Percentiles rank a stretch among this genome's conserved stretches.
Evolutionary conservation across 92 coral and sea anemone genomes (phyloP).

Genomic region (Anthopleura xanthogrammica): DNA sequence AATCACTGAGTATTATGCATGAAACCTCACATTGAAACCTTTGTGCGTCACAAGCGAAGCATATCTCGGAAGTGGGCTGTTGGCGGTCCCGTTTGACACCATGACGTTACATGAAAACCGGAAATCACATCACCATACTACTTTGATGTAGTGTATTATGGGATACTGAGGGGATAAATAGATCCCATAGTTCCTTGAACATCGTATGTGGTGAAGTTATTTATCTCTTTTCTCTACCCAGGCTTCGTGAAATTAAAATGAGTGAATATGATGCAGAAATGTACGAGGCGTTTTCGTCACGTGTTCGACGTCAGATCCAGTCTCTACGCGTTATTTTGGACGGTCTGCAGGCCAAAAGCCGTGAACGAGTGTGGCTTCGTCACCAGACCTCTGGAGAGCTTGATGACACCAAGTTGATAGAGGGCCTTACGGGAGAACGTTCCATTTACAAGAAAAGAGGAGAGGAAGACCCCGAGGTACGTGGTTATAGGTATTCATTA

Average conservation of each 20-base stretch:
- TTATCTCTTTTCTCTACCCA: slow-evolving; percentile 7
- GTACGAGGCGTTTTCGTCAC: slow-evolving; percentile 96
- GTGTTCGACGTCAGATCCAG: slow-evolving; percentile 97
- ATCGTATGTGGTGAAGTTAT: neutral
- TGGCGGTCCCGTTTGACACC: no score
- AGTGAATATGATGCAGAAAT: slow-evolving; percentile 97
- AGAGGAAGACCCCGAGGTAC: slow-evolving; percentile 91
- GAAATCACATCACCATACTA: no score
- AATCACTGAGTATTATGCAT: no score
- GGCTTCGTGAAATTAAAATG: slow-evolving; percentile 95
- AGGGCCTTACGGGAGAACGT: slow-evolving; percentile 93
- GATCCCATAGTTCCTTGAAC: no score
- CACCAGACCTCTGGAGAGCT: slow-evolving; percentile 99
- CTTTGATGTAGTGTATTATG: no score
- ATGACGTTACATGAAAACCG: no score
- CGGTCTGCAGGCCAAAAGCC: slow-evolving; percentile 90
- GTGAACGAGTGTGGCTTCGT: slow-evolving; percentile 97
- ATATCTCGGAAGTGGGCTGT: no score
- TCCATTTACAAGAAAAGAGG: slow-evolving; percentile 91
- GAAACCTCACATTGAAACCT: no score
- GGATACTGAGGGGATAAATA: no score
- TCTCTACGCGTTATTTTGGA: slow-evolving; percentile 96
- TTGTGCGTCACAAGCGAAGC: no score
- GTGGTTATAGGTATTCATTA: neutral
- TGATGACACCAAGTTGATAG: slow-evolving; percentile 94